Evolutionary conservation across 1,140 invertebrate species (phyloP).

Genomic region (Oncopodura yosiiana): DNA sequence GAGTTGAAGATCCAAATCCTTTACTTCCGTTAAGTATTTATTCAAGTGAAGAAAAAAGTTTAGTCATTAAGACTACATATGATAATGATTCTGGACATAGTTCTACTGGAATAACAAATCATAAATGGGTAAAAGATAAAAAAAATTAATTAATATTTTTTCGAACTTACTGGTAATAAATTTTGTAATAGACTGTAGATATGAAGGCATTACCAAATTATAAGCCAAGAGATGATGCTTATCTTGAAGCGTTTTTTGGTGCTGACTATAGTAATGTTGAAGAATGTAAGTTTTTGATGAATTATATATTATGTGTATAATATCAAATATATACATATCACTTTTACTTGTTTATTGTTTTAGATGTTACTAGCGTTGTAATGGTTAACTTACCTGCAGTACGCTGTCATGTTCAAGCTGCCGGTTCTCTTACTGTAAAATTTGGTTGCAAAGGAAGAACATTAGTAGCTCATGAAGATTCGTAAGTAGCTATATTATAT

Average conservation of each 20-base stretch:
- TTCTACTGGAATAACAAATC: neutral
- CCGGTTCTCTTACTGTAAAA: neutral
- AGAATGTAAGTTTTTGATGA: neutral
- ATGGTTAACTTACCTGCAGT: neutral
- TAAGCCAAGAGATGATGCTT: neutral
- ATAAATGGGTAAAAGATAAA: neutral
- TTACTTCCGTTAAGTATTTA: neutral
- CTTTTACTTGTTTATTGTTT: too few species aligned
- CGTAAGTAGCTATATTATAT: too few species aligned
- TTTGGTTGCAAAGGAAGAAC: conserved; percentile 13
- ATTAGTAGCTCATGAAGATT: conserved; percentile 18
- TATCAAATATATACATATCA: too few species aligned
- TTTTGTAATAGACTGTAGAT: conserved; percentile 5
- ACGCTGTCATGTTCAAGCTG: conserved; percentile 24
- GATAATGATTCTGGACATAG: too few species aligned
- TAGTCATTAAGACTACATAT: neutral
- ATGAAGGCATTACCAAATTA: neutral
- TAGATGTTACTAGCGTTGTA: too few species aligned
- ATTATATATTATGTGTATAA: neutral
- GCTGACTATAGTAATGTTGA: conserved; percentile 8
- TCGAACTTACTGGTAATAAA: too few species aligned
- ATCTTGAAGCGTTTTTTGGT: conserved; percentile 17
- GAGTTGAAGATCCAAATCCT: neutral
- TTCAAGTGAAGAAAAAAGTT: conserved; percentile 8
- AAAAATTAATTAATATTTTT: too few species aligned